Evolutionary conservation across 2,113 vertebrate genomes (phyloP).

Genomic region (Hypocryptadius cinnamomeus): DNA sequence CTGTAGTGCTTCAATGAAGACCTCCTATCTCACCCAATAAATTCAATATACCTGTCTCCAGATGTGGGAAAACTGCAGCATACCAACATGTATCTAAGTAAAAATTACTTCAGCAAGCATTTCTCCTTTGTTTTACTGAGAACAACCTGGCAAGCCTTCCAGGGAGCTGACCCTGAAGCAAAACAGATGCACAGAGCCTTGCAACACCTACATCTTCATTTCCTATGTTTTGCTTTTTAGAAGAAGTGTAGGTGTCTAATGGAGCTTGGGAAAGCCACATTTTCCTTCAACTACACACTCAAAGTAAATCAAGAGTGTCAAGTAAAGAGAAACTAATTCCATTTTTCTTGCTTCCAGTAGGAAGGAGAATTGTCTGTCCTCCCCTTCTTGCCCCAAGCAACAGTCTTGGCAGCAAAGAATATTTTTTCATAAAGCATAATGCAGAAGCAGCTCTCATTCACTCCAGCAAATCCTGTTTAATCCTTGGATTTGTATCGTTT

Average conservation of each 20-base stretch:
- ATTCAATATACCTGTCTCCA: not conserved
- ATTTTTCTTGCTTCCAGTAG: conserved; percentile 25
- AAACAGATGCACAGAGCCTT: not conserved
- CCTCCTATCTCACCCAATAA: not conserved
- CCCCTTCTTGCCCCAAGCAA: conserved; percentile 24
- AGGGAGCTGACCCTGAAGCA: not conserved
- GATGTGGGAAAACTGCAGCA: not conserved
- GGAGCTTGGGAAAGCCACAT: not conserved
- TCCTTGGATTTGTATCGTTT: conserved; percentile 43
- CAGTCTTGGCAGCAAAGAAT: conserved; percentile 16
- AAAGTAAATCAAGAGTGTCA: conserved; percentile 30
- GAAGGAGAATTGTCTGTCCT: conserved; percentile 28
- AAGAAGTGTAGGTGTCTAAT: not conserved
- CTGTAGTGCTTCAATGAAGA: not conserved
- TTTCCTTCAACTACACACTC: conserved; percentile 19
- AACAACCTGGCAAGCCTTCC: not conserved
- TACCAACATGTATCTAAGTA: not conserved
- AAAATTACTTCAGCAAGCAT: not conserved
- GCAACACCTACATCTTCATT: not conserved
- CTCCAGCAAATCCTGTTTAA: conserved; percentile 42
- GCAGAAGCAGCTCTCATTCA: conserved; percentile 48
- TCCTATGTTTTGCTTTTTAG: not conserved
- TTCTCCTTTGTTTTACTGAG: not conserved
- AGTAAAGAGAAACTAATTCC: conserved; percentile 32
- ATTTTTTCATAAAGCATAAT: conserved; percentile 37